phyloP scores from a whole-genome alignment of 1,140 invertebrate species.

The Pantala flavescens region DNA sequence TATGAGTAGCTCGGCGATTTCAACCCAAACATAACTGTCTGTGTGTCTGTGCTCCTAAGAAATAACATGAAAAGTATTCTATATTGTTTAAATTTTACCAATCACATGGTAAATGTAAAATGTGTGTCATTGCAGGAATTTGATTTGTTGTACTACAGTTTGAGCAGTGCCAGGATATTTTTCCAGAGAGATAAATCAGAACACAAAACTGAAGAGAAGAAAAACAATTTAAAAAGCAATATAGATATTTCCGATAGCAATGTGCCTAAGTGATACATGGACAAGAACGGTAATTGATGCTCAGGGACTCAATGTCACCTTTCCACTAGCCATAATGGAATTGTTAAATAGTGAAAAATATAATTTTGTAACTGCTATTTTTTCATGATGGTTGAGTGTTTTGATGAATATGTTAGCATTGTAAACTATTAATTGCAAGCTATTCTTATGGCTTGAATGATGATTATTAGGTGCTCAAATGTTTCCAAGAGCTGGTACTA shows the following conservation, averaged over 20 bases:
- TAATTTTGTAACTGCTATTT: neutral
- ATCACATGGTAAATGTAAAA: too few relatives aligned
- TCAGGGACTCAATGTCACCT: neutral
- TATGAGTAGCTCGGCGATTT: too few relatives aligned
- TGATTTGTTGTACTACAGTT: conserved; percentile 78
- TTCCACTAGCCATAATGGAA: neutral
- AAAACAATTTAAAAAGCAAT: neutral
- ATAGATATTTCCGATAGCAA: neutral
- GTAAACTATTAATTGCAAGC: too few relatives aligned
- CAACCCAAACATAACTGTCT: too few relatives aligned
- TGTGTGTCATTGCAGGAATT: conserved; percentile 56
- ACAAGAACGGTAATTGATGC: neutral
- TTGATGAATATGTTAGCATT: neutral
- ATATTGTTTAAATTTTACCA: too few relatives aligned
- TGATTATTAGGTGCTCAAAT: neutral
- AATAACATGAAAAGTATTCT: too few relatives aligned
- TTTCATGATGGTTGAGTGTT: neutral
- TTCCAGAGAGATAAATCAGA: conserved; percentile 46
- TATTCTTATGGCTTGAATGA: too few relatives aligned
- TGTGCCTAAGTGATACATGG: neutral
- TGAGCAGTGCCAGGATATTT: conserved; percentile 90
- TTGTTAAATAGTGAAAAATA: neutral
- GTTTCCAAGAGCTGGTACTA: neutral
- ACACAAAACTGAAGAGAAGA: neutral
- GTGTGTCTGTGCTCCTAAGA: too few relatives aligned